These are phyloP conservation scores for Laticauda laticaudata DNA, from an alignment of 2,113 vertebrate species.

Conservation along the genomic window DNA sequence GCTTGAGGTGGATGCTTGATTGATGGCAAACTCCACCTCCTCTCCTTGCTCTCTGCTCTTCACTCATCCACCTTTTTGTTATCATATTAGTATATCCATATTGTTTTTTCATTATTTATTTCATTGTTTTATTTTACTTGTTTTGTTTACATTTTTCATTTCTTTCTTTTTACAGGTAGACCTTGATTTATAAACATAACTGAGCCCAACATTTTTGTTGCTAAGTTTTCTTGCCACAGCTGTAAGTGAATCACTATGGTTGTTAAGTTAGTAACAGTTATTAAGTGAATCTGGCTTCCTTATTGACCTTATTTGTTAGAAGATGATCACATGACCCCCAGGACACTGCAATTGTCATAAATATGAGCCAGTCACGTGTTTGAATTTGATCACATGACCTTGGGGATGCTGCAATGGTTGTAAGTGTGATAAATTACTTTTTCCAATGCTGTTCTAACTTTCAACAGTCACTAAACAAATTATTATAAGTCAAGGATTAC, in stretches of 20 bases:
- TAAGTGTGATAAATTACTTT: no score
- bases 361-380: neutral
- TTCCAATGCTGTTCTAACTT: no score
- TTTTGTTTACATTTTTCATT: neutral
- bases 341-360: neutral
- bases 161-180: neutral
- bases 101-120: neutral
- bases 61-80: neutral
- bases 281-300: neutral
- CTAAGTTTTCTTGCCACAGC: neutral
- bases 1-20: neutral
- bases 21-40: neutral
- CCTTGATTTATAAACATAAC: neutral
- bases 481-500: no score
- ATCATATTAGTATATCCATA: neutral
- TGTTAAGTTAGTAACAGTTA: no score
- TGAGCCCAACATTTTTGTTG: neutral
- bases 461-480: no score
- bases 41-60: no score
- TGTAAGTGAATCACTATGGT: no score
- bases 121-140: neutral
- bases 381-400: neutral
- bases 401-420: no score
- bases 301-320: neutral
- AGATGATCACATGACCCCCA: neutral